phyloP scores from a whole-genome alignment of 2,888 invertebrate genomes.

The Chloroclystis v-ata region DNA sequence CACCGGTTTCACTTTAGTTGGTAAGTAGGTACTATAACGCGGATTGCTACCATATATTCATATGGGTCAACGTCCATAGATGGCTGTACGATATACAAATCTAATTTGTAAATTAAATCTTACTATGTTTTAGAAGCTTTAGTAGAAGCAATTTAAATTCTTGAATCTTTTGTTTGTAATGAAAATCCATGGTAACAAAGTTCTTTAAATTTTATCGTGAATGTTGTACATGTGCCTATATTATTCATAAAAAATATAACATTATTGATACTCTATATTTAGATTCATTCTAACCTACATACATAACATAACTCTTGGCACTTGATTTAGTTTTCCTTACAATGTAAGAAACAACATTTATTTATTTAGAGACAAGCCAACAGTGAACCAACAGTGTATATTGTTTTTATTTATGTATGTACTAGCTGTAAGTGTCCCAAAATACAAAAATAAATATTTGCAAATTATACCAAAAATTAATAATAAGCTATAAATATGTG shows the following conservation, averaged over 20 bases:
- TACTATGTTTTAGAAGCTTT: neutral
- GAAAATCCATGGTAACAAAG: neutral
- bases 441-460: too few species aligned
- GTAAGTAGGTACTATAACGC: neutral
- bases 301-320: neutral
- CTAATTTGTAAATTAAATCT: neutral
- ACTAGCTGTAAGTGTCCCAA: too few species aligned
- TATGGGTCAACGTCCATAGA: conserved; percentile 1
- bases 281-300: neutral
- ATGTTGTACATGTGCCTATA: too few species aligned
- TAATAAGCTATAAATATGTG: too few species aligned
- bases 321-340: neutral
- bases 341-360: neutral
- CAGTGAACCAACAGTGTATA: too few species aligned
- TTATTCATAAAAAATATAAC: too few species aligned
- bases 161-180: neutral
- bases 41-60: neutral
- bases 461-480: too few species aligned
- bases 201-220: too few species aligned
- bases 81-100: neutral
- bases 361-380: neutral
- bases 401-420: too few species aligned
- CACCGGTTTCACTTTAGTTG: conserved; percentile 3
- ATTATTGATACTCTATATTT: conserved; percentile 1
- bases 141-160: too few species aligned